These are phyloP conservation scores for Drymodes brunneopygia DNA, from an alignment of 2,113 vertebrate genomes.

Conservation along the genomic window DNA sequence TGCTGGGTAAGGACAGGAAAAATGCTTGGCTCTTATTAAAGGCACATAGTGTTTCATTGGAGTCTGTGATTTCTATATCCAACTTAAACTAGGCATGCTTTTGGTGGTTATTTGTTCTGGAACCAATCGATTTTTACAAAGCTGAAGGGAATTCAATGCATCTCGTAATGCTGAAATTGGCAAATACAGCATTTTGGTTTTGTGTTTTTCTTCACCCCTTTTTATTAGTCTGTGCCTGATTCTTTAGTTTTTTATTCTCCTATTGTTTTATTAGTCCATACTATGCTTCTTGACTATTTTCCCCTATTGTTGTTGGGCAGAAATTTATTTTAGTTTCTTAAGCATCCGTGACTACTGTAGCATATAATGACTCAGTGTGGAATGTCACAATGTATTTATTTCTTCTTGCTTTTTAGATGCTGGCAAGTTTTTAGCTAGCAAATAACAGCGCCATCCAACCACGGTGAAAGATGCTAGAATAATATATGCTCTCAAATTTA, in stretches of 20 bases:
- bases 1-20: background rate
- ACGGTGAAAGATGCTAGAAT: background rate
- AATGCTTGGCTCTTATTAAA: background rate
- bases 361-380: background rate
- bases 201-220: background rate
- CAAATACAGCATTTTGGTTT: background rate
- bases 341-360: background rate
- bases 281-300: background rate
- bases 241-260: background rate
- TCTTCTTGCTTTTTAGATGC: background rate
- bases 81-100: constrained; percentile 32
- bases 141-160: constrained; percentile 38
- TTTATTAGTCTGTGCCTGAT: background rate
- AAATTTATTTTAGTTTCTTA: background rate
- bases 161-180: constrained; percentile 24
- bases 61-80: background rate
- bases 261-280: background rate
- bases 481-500: background rate
- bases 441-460: background rate
- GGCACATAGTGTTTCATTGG: background rate
- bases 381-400: background rate
- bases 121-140: constrained; percentile 45
- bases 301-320: background rate
- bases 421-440: background rate
- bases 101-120: constrained; percentile 46